Percentiles rank a stretch among this genome's conserved stretches.
Conservation (phyloP, 2,888 invertebrate genomes). For the Rhimphoctona megacephalus region DNA sequence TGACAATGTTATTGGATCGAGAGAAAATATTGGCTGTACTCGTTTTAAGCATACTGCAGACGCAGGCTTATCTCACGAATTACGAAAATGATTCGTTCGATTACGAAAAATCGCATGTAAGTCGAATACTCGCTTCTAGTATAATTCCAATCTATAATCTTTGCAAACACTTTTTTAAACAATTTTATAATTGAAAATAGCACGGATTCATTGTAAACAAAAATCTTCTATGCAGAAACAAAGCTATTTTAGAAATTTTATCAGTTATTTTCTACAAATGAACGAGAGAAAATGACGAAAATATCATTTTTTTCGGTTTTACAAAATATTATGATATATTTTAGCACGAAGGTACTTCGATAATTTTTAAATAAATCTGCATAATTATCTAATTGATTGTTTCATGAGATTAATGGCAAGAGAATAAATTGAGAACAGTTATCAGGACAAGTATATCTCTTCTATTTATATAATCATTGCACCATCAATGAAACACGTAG, state of each 20-base stretch:
- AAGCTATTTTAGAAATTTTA: background rate
- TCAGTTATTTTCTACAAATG: no score
- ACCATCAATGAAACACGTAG: background rate
- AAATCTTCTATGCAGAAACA: background rate
- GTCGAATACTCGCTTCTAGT: conserved; percentile 4
- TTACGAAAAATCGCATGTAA: conserved; percentile 50
- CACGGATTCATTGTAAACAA: background rate
- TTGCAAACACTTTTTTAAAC: background rate
- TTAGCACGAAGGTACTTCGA: background rate
- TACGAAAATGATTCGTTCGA: conserved; percentile 33
- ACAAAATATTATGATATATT: background rate
- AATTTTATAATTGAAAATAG: background rate
- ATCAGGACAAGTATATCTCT: background rate
- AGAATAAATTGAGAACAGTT: background rate
- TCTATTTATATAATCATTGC: background rate
- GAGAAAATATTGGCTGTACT: conserved; percentile 42
- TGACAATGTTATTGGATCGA: conserved; percentile 37
- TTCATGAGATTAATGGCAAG: background rate
- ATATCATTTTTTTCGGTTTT: background rate
- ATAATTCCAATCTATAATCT: no score
- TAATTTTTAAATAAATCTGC: background rate
- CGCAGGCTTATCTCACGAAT: conserved; percentile 42
- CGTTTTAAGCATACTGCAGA: conserved; percentile 25
- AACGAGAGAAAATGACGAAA: background rate
- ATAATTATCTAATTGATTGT: background rate